Conservation (phyloP, 2,113 vertebrate genomes). For the Eupsittula cactorum region DNA sequence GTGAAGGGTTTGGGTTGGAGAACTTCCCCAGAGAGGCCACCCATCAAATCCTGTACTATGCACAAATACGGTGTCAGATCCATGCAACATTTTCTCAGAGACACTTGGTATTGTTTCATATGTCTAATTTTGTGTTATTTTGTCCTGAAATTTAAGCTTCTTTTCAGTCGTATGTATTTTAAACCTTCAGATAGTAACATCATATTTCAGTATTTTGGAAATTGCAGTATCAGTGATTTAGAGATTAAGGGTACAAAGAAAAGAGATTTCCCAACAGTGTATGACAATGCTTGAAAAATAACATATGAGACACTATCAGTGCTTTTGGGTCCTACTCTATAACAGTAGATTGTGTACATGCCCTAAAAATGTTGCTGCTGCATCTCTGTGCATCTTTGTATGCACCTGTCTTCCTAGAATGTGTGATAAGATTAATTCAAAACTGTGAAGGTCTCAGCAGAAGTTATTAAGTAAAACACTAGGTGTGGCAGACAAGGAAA, state of each 20-base stretch:
- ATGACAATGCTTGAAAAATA: background rate
- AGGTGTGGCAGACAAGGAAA: background rate
- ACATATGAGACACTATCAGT: background rate
- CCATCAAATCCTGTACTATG: slow-evolving; percentile 21
- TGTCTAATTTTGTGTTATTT: background rate
- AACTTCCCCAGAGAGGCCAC: slow-evolving; percentile 15
- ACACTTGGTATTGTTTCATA: background rate
- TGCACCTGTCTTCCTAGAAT: background rate
- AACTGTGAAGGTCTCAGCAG: background rate
- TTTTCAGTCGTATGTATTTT: background rate
- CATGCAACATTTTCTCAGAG: slow-evolving; percentile 38
- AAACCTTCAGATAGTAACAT: background rate
- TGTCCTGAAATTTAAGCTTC: background rate
- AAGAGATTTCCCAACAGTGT: background rate
- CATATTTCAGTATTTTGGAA: background rate
- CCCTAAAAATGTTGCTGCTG: background rate
- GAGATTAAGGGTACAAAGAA: background rate
- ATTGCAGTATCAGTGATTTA: background rate
- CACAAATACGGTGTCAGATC: background rate
- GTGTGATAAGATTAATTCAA: background rate
- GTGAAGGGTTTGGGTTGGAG: background rate
- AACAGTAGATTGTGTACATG: background rate
- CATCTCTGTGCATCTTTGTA: background rate
- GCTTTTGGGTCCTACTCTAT: background rate
- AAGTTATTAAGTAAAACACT: background rate